phyloP scores from a whole-genome alignment of 1,140 invertebrate genomes.

The Atta colombica region DNA sequence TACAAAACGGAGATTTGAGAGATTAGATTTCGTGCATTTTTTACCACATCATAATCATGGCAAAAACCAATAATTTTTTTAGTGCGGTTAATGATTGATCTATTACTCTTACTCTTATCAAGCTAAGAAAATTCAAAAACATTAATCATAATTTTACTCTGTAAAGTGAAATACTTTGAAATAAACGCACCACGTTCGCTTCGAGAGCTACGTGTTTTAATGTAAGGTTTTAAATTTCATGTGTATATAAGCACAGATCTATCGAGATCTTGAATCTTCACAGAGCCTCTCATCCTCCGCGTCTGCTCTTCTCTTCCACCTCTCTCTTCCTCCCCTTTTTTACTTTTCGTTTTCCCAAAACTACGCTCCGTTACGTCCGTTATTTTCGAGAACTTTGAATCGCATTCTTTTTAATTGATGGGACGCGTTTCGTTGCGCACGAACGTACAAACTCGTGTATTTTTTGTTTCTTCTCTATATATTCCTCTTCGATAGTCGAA shows the following conservation, averaged over 20 bases:
- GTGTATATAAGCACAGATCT: constrained; percentile 67
- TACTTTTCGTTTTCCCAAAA: constrained; percentile 66
- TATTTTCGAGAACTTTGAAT: constrained; percentile 79
- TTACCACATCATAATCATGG: no score
- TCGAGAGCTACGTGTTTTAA: constrained; percentile 78
- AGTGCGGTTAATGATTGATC: no score
- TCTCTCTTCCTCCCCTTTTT: constrained; percentile 44
- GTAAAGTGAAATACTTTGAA: constrained; percentile 73
- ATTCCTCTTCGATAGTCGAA: constrained; percentile 15
- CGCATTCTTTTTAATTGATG: constrained; percentile 46
- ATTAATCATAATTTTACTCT: no score
- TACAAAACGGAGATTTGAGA: no score
- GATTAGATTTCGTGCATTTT: no score
- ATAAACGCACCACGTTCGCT: constrained; percentile 74
- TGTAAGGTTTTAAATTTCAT: constrained; percentile 82
- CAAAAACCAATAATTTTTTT: no score
- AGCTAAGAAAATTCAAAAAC: no score
- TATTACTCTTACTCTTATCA: no score
- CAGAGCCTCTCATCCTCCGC: constrained; percentile 13
- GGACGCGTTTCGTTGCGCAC: constrained; percentile 19
- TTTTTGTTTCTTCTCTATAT: constrained; percentile 36
- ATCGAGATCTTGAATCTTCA: constrained; percentile 58
- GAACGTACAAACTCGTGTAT: constrained; percentile 31
- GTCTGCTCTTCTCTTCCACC: constrained; percentile 41
- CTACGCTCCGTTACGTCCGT: constrained; percentile 80